These are phyloP conservation scores for Octodon degus DNA, from an alignment of 2,113 vertebrate genomes.

Conservation along the genomic window DNA sequence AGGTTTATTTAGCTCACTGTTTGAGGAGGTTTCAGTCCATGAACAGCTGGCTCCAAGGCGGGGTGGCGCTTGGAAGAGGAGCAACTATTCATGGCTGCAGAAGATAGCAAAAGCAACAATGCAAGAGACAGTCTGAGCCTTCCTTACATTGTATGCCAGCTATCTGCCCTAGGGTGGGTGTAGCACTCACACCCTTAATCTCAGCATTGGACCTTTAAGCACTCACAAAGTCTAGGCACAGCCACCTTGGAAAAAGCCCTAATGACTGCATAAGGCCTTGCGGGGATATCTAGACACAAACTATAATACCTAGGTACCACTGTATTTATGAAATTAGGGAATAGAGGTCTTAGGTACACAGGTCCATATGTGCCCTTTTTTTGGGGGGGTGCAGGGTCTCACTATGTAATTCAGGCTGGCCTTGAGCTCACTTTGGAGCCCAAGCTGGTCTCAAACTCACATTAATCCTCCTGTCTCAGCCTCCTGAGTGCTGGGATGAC, in stretches of 20 bases:
- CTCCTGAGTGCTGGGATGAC: no score
- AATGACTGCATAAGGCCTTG: neutral
- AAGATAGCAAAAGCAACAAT: neutral
- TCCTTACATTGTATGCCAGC: neutral
- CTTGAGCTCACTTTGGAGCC: no score
- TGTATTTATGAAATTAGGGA: conserved; percentile 23
- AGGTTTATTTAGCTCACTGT: neutral
- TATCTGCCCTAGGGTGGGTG: neutral
- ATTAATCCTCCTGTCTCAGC: no score
- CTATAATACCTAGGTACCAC: neutral
- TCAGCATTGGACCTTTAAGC: neutral
- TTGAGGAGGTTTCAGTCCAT: neutral
- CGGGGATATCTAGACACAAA: neutral
- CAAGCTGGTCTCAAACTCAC: no score
- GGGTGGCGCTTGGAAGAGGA: neutral
- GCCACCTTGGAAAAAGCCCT: neutral
- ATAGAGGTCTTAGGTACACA: neutral
- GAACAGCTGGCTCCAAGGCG: neutral
- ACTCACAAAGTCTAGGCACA: neutral
- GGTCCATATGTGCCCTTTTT: neutral
- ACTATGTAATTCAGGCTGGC: no score
- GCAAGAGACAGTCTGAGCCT: neutral
- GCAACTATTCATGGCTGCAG: neutral
- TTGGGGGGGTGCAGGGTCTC: no score
- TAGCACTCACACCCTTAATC: neutral